These are phyloP conservation scores for Gobionotothen gibberifrons DNA, from an alignment of 2,797 vertebrate species.

Conservation along the genomic window DNA sequence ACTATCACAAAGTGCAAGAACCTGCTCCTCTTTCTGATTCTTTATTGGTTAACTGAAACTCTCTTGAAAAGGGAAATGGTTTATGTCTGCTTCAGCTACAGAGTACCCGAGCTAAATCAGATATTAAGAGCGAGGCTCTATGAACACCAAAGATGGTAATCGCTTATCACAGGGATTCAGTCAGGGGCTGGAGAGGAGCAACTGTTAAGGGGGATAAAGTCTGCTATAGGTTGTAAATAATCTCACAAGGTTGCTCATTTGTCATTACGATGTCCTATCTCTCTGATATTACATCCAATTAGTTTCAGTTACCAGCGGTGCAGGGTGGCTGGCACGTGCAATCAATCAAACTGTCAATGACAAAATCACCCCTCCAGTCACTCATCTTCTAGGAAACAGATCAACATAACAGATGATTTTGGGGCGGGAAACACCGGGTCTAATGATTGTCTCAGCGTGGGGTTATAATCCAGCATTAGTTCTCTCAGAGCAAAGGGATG, in stretches of 20 bases:
- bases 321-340: slow-evolving; percentile 59
- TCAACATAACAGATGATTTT: slow-evolving; percentile 51
- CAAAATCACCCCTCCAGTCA: slow-evolving; percentile 67
- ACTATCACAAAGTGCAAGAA: slow-evolving; percentile 45
- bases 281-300: slow-evolving; percentile 73
- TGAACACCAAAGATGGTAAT: slow-evolving; percentile 38
- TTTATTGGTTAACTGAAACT: slow-evolving; percentile 8
- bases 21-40: slow-evolving; percentile 12
- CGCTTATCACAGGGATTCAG: slow-evolving; percentile 39
- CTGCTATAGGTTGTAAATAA: slow-evolving; percentile 56
- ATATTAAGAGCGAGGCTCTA: slow-evolving; percentile 9
- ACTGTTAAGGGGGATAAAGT: slow-evolving; percentile 43
- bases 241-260: slow-evolving; percentile 60
- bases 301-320: slow-evolving; percentile 67
- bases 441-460: slow-evolving; percentile 53
- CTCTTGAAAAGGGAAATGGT: slow-evolving; percentile 15
- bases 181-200: slow-evolving; percentile 2
- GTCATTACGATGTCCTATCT: slow-evolving; percentile 58
- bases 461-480: slow-evolving; percentile 1
- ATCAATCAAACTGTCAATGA: slow-evolving; percentile 85
- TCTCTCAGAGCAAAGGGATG: slow-evolving; percentile 15
- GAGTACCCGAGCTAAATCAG: slow-evolving; percentile 3
- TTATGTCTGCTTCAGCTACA: slow-evolving; percentile 10
- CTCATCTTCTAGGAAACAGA: slow-evolving; percentile 61
- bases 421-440: slow-evolving; percentile 55